These are phyloP conservation scores for Chrosomus eos DNA, from an alignment of 2,797 vertebrate genomes.

Conservation along the genomic window DNA sequence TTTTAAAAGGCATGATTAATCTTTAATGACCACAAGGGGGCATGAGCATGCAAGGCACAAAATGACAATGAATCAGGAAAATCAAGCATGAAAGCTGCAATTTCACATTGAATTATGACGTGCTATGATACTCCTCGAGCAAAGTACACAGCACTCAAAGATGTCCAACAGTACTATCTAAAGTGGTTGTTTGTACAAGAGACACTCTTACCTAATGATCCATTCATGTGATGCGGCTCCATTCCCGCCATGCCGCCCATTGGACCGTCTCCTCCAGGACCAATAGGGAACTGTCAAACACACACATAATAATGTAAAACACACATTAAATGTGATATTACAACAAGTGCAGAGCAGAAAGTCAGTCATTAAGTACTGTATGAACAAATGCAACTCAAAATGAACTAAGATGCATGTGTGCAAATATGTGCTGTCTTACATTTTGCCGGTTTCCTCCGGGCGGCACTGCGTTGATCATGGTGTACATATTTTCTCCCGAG, in stretches of 20 bases:
- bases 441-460: constrained; percentile 94
- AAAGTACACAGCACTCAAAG: neutral
- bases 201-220: constrained; percentile 90
- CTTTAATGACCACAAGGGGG: constrained; percentile 29
- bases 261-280: constrained; percentile 91
- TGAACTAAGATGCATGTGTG: neutral
- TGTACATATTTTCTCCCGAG: constrained; percentile 99
- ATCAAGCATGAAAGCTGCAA: neutral
- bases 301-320: neutral
- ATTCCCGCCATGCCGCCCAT: constrained; percentile 94
- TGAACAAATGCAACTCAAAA: neutral
- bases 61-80: constrained; percentile 1
- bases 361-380: neutral
- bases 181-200: neutral
- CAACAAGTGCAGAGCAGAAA: neutral
- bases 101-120: constrained; percentile 10
- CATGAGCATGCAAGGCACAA: neutral
- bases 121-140: constrained; percentile 8
- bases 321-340: neutral
- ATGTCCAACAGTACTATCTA: neutral
- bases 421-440: constrained; percentile 76
- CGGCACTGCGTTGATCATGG: constrained; percentile 96
- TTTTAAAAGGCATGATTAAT: neutral
- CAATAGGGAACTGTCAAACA: constrained; percentile 89
- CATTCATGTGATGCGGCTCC: constrained; percentile 99